A percentile compares a stretch with the other conserved stretches of the same genome.
Evolutionary conservation across 2,113 vertebrate genomes (phyloP).

Genomic region (Microtus richardsoni): DNA sequence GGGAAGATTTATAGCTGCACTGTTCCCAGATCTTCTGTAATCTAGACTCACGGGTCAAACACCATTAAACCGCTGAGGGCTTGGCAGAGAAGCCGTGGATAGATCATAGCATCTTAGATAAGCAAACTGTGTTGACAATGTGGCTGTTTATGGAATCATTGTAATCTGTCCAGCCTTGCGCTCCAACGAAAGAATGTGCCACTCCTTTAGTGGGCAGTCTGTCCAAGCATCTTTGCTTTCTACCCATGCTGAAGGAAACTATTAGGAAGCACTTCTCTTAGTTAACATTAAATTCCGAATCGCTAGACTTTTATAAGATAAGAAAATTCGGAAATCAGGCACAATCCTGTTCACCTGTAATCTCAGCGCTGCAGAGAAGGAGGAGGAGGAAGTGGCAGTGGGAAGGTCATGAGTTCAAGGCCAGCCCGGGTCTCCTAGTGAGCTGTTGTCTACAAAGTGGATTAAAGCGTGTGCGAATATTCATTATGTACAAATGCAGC

Average conservation of each 20-base stretch:
- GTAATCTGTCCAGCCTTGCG: background rate
- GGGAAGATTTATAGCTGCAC: background rate
- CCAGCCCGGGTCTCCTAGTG: background rate
- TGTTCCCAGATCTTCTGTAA: background rate
- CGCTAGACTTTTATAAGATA: constrained; percentile 19
- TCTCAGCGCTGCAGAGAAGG: background rate
- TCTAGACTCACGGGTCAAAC: background rate
- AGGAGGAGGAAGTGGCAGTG: no score
- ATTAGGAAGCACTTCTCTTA: background rate
- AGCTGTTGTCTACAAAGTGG: background rate
- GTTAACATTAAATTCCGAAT: constrained; percentile 34
- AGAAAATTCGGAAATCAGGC: background rate
- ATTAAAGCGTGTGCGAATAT: background rate
- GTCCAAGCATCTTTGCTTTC: background rate
- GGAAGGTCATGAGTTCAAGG: background rate
- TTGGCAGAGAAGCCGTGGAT: background rate
- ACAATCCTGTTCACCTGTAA: background rate
- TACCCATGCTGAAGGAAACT: background rate
- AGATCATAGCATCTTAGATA: background rate
- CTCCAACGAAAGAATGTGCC: background rate
- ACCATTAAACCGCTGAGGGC: background rate
- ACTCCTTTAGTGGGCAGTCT: background rate
- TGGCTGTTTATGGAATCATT: background rate
- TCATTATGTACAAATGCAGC: constrained; percentile 25
- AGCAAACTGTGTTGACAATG: background rate